Conservation (phyloP, 1,140 invertebrate species). For the Oryctes rhinoceros region DNA sequence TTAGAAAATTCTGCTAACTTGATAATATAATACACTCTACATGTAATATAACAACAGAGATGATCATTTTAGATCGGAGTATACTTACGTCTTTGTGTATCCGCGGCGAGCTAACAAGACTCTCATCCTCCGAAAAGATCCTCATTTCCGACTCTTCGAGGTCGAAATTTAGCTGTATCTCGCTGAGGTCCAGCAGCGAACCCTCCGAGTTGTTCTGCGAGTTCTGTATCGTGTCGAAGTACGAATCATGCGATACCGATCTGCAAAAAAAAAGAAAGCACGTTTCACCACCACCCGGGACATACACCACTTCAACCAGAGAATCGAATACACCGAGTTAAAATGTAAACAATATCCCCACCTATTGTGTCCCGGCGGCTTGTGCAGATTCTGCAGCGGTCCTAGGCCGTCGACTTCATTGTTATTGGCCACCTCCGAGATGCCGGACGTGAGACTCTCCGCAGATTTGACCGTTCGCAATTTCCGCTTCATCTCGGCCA, state of each 20-base stretch:
- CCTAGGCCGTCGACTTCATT: conserved; percentile 59
- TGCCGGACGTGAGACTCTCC: conserved; percentile 69
- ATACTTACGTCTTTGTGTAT: conserved; percentile 60
- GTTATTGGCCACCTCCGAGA: conserved; percentile 61
- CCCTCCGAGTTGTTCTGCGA: conserved; percentile 63
- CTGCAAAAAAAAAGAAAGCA: conserved; percentile 53
- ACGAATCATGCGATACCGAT: conserved; percentile 91
- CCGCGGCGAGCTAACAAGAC: conserved; percentile 66
- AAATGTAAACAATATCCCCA: conserved; percentile 24
- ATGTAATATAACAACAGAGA: no score
- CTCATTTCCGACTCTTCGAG: conserved; percentile 85
- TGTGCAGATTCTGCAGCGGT: conserved; percentile 60
- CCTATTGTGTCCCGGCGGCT: conserved; percentile 66
- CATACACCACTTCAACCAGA: no score
- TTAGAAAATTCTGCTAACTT: no score
- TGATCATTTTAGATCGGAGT: background rate
- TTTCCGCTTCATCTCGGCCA: conserved; percentile 62
- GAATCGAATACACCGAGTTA: no score
- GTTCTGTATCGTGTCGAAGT: conserved; percentile 78
- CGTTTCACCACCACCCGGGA: background rate
- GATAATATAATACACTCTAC: no score
- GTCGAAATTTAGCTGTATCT: conserved; percentile 83
- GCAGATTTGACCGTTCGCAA: conserved; percentile 76
- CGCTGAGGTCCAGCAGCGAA: conserved; percentile 74
- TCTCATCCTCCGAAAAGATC: conserved; percentile 87